Evolutionary conservation across 2,113 vertebrate genomes (phyloP).

Genomic region (Phyllostomus discolor): DNA sequence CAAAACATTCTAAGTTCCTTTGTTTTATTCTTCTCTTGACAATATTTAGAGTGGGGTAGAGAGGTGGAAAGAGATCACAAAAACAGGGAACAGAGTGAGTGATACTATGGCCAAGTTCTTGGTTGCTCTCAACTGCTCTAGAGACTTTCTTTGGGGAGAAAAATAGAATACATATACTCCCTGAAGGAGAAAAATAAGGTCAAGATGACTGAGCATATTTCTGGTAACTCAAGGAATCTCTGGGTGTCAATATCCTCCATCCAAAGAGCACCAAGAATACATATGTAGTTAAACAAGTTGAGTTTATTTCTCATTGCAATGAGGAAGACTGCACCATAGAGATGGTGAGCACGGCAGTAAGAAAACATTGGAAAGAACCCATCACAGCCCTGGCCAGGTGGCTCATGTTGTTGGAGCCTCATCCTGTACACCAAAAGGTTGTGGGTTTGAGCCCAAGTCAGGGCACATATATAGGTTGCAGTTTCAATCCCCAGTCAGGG

Average conservation of each 20-base stretch:
- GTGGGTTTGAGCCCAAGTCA: too few relatives aligned
- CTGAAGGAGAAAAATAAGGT: not conserved
- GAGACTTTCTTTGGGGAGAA: not conserved
- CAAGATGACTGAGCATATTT: not conserved
- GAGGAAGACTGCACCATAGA: not conserved
- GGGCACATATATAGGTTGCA: too few relatives aligned
- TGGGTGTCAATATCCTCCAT: not conserved
- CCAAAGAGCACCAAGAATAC: not conserved
- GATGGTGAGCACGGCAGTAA: not conserved
- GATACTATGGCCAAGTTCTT: not conserved
- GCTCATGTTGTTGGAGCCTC: too few relatives aligned
- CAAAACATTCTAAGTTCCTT: not conserved
- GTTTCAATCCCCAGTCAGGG: too few relatives aligned
- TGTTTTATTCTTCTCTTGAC: not conserved
- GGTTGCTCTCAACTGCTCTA: not conserved
- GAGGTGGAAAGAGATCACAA: too few relatives aligned
- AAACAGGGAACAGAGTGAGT: not conserved
- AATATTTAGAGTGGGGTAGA: not conserved
- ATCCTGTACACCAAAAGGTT: too few relatives aligned
- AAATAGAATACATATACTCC: not conserved
- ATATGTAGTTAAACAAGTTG: not conserved
- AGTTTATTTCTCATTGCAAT: not conserved
- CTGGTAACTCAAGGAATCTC: not conserved
- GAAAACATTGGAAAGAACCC: not conserved
- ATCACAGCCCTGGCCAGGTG: not conserved